These are phyloP conservation scores for Tenualosa thibaudeaui DNA, from an alignment of 2,797 vertebrate species.

Conservation along the genomic window DNA sequence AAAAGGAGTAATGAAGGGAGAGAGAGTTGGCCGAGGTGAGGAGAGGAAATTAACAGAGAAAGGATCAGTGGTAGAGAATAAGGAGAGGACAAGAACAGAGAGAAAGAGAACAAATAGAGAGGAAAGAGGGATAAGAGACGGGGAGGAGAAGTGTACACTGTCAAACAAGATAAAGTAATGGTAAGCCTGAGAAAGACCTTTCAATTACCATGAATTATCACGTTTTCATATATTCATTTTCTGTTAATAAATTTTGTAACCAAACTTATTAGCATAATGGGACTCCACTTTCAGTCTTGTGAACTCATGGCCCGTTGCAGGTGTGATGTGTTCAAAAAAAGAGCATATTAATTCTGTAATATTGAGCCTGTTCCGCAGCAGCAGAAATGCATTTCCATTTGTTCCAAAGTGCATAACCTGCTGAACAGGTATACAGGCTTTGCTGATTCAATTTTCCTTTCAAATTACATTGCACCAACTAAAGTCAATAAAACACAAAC, in stretches of 20 bases:
- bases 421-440: not conserved
- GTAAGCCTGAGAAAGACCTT: not conserved
- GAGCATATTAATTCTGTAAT: not conserved
- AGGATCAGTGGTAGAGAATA: not conserved
- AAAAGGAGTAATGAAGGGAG: not conserved
- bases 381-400: constrained; percentile 17
- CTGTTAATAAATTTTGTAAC: not conserved
- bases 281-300: not conserved
- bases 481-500: not conserved
- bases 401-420: not conserved
- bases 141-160: not conserved
- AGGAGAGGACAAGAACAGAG: not conserved
- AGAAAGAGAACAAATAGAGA: not conserved
- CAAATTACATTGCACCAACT: not conserved
- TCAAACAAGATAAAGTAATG: not conserved
- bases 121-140: not conserved
- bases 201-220: not conserved
- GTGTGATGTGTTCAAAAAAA: not conserved
- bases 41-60: not conserved
- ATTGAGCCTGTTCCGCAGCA: not conserved
- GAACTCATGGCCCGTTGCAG: too few relatives aligned
- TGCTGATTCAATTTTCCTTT: constrained; percentile 7
- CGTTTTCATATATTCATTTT: not conserved
- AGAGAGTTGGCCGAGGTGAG: not conserved
- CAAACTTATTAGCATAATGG: not conserved